phyloP scores from a whole-genome alignment of 1,140 invertebrate species.

The Hormaphis cornu region DNA sequence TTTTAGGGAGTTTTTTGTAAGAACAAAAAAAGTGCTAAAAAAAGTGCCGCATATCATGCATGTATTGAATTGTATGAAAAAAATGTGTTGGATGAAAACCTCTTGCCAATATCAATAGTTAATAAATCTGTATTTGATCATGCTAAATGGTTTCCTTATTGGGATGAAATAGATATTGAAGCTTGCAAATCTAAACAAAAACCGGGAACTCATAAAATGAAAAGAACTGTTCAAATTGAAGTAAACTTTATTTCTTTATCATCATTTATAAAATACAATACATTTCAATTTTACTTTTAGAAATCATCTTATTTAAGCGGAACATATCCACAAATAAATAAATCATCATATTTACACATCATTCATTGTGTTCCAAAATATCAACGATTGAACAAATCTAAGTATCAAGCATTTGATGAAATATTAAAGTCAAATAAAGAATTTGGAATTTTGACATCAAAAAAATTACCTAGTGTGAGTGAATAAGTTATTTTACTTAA shows the following conservation, averaged over 20 bases:
- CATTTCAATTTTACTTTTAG: too few species aligned
- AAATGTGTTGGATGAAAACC: constrained; percentile 67
- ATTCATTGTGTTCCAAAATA: constrained; percentile 39
- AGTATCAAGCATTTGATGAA: constrained; percentile 12
- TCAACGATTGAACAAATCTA: constrained; percentile 4
- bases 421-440: constrained; percentile 6
- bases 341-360: constrained; percentile 39
- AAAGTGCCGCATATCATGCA: constrained; percentile 65
- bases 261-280: neutral
- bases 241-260: constrained; percentile 41
- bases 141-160: constrained; percentile 45
- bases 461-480: constrained; percentile 23
- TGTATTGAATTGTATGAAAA: constrained; percentile 60
- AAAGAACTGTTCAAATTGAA: constrained; percentile 61
- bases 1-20: constrained; percentile 52
- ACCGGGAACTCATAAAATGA: constrained; percentile 60
- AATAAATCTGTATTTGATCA: constrained; percentile 36
- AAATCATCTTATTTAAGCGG: neutral
- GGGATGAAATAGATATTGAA: constrained; percentile 44
- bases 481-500: too few species aligned
- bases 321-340: constrained; percentile 17
- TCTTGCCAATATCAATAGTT: constrained; percentile 56
- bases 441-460: constrained; percentile 27
- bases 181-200: constrained; percentile 40
- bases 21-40: constrained; percentile 60